A percentile compares a stretch with the other conserved stretches of the same genome.
These are phyloP conservation scores for Mystacornis crossleyi DNA, from an alignment of 2,113 vertebrate genomes.

Conservation along the genomic window DNA sequence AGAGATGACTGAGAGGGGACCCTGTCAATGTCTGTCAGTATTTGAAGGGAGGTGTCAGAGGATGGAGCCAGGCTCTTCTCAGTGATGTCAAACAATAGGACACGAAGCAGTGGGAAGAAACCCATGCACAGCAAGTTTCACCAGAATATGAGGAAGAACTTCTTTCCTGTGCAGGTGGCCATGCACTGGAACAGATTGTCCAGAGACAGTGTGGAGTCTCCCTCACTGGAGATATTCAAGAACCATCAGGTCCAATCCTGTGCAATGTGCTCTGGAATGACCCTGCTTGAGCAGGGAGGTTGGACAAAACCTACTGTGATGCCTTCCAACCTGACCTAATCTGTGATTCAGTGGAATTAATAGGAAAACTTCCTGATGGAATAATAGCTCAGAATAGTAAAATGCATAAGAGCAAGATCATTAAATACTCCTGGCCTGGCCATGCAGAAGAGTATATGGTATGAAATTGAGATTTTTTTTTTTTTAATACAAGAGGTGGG, in stretches of 20 bases:
- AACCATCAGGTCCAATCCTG: neutral
- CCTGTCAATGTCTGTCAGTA: neutral
- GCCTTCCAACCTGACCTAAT: neutral
- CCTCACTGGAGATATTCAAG: neutral
- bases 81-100: neutral
- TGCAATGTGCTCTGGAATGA: neutral
- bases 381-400: neutral
- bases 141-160: neutral
- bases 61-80: neutral
- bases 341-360: neutral
- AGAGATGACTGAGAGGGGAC: neutral
- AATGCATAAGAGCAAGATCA: rapidly evolving
- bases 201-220: neutral
- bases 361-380: neutral
- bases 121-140: neutral
- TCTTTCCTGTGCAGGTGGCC: neutral
- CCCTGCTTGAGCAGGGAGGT: neutral
- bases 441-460: neutral
- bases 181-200: neutral
- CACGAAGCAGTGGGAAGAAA: neutral
- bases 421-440: neutral
- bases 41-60: neutral
- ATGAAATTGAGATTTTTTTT: neutral
- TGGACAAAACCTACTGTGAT: neutral
- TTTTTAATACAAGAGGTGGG: neutral